Conservation (phyloP, 2,113 vertebrate species). For the Dendropsophus ebraccatus region DNA sequence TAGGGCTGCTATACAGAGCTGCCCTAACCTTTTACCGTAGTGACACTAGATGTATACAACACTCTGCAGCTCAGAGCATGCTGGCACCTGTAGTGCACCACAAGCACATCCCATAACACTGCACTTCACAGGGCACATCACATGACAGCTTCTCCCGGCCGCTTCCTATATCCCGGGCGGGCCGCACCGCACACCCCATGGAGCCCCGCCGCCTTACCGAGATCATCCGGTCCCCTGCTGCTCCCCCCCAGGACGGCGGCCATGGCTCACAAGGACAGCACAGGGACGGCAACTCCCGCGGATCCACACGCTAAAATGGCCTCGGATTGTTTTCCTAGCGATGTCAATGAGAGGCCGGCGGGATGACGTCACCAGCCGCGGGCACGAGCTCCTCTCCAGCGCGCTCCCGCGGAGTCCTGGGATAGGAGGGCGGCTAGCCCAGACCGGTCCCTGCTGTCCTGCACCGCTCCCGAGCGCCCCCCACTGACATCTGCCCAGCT, state of each 20-base stretch:
- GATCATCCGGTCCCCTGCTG: background rate
- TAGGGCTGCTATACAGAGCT: background rate
- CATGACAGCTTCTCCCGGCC: background rate
- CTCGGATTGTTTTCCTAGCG: constrained; percentile 36
- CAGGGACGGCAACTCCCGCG: background rate
- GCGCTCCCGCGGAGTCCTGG: too few relatives aligned
- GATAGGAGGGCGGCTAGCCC: too few relatives aligned
- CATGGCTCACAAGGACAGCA: background rate
- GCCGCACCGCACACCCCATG: background rate
- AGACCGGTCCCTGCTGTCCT: too few relatives aligned
- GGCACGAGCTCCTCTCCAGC: background rate
- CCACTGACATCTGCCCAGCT: too few relatives aligned
- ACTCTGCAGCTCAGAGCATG: background rate
- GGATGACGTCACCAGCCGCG: constrained; percentile 12
- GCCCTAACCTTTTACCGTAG: too few relatives aligned
- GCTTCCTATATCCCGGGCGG: background rate
- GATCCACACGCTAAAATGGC: constrained; percentile 37
- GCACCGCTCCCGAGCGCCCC: too few relatives aligned
- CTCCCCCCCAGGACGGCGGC: background rate
- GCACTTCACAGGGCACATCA: constrained; percentile 15
- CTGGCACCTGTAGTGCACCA: background rate
- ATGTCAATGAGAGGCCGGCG: constrained; percentile 1
- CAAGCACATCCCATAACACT: background rate
- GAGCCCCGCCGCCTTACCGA: background rate
- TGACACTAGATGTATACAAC: background rate